Conservation (phyloP, 2,113 vertebrate genomes). For the Pseudonaja textilis region DNA sequence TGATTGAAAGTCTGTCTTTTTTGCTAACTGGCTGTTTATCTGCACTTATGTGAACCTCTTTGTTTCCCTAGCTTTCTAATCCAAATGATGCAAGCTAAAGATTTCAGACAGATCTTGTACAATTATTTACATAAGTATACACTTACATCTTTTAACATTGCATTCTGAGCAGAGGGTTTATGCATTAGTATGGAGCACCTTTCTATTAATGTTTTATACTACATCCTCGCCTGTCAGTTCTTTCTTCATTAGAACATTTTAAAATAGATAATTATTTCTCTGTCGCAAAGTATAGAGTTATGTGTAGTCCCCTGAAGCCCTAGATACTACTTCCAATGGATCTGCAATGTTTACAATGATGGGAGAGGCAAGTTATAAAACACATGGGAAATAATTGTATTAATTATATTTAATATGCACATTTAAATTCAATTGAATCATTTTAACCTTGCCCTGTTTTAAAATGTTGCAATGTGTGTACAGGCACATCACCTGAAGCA, state of each 20-base stretch:
- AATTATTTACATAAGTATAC: not conserved
- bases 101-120: not conserved
- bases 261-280: not conserved
- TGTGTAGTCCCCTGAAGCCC: not conserved
- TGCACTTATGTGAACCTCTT: conserved; percentile 15
- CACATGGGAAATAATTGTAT: not conserved
- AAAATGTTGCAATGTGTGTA: not conserved
- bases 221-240: not conserved
- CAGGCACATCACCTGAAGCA: not conserved
- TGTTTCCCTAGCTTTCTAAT: conserved; percentile 31
- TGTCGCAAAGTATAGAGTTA: not conserved
- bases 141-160: not conserved
- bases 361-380: not conserved
- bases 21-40: not conserved
- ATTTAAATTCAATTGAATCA: not conserved
- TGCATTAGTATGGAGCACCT: not conserved
- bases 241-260: not conserved
- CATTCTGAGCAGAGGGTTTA: not conserved
- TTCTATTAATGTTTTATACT: not conserved
- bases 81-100: not conserved
- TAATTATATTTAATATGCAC: not conserved
- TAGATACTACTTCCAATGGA: not conserved
- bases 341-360: not conserved
- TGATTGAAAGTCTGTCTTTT: not conserved
- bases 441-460: not conserved